Conservation (phyloP, 2,797 vertebrate species). For the Sebastes vulpes region DNA sequence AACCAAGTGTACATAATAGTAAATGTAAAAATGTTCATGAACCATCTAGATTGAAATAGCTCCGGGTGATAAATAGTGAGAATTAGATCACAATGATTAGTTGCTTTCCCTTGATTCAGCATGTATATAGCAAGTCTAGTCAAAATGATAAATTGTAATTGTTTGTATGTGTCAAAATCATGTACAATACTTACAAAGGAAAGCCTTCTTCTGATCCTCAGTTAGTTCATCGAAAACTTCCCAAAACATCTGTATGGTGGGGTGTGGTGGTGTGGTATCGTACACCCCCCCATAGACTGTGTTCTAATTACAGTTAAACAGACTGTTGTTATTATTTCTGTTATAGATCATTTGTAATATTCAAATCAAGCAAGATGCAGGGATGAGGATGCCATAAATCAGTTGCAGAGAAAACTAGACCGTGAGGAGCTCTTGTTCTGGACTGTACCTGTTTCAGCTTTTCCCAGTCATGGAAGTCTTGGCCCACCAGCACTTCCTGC, state of each 20-base stretch:
- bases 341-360: not conserved
- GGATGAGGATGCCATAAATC: not conserved
- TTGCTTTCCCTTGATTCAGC: not conserved
- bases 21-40: no score
- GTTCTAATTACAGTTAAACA: conserved; percentile 77
- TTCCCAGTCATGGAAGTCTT: conserved; percentile 91
- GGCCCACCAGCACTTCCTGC: conserved; percentile 91
- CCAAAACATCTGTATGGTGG: conserved; percentile 92
- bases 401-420: not conserved
- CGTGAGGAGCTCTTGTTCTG: not conserved
- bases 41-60: no score
- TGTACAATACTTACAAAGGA: conserved; percentile 88
- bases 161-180: not conserved
- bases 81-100: not conserved
- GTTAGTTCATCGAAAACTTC: conserved; percentile 92
- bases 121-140: not conserved
- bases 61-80: no score
- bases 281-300: conserved; percentile 88
- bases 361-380: not conserved
- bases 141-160: not conserved
- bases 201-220: conserved; percentile 90
- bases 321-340: not conserved
- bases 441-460: conserved; percentile 88
- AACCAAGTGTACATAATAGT: not conserved
- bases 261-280: conserved; percentile 76